Conservation (phyloP, 2,888 invertebrate genomes). For the Drosophila putrida region DNA sequence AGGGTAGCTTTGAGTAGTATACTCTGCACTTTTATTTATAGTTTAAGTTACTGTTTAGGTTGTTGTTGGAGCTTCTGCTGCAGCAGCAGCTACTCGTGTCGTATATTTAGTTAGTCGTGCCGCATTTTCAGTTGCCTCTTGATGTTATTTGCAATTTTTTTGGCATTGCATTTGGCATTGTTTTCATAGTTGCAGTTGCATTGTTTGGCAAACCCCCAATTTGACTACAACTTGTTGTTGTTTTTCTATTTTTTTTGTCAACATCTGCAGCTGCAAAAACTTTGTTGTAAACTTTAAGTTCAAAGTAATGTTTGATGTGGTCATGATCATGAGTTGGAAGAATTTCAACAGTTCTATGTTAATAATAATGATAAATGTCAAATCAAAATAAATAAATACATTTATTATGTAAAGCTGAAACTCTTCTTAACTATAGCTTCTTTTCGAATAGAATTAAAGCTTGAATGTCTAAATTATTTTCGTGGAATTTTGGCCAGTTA, state of each 20-base stretch:
- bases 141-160: constrained; percentile 59
- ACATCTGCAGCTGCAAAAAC: constrained; percentile 45
- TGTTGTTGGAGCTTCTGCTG: constrained; percentile 21
- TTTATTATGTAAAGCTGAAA: too few species aligned
- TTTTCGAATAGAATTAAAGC: not conserved
- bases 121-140: constrained; percentile 50
- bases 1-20: constrained; percentile 15
- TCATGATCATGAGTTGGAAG: constrained; percentile 44
- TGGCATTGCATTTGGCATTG: constrained; percentile 65
- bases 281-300: constrained; percentile 23
- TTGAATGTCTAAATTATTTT: not conserved
- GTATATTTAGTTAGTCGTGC: constrained; percentile 54
- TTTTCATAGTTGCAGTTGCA: constrained; percentile 58
- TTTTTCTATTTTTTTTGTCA: constrained; percentile 9
- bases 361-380: not conserved
- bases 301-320: constrained; percentile 28
- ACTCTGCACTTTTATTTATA: not conserved
- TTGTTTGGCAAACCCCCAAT: constrained; percentile 53
- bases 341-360: not conserved
- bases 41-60: constrained; percentile 19
- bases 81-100: constrained; percentile 29
- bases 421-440: not conserved
- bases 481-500: not conserved
- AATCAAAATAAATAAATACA: not conserved
- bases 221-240: constrained; percentile 32